Base-by-base conservation (phyloP, 2,113 vertebrate species). In the Xerus inauris region DNA sequence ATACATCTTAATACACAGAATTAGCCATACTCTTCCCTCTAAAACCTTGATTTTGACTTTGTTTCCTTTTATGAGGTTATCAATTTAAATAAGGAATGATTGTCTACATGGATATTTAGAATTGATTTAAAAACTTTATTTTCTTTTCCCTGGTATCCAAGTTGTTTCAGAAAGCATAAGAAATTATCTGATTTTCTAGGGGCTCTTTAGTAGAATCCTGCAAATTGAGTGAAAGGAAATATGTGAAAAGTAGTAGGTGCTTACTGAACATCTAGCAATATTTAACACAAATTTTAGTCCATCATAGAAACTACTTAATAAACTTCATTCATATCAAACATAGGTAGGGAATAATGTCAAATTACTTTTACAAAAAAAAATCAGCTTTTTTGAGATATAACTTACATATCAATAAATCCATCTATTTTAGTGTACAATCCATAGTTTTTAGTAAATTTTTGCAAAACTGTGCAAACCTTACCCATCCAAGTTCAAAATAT, bases 371-470 rank as follows among this genome's bases (percentile, higher is more conserved):
- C 62, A 84, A 72, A 71, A 32, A 32, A 2, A 87, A 65, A 13
- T 32, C 13, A 32, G 65, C 30, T 95, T 95, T 93, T 30, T 13
- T 35, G 59, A 90, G n/a, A 57, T 1, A 62, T 57, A 57, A 20
- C 19, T 57, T 90, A 64, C 0, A 77, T 73, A 82, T 24, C 8
- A 72, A 73, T 87, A 92, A 88, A 89, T 92, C n/a, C 30, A 85
- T 7, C 38, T 42, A 75, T 86, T 92, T 95, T 88, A 94, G 26
- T 57, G 28, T 64, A 57, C 1, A 80, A 87, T 32, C 76, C 9
- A 75, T 88, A 42, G 30, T 49, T 83, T 95, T 94, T 91, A 91
- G 42, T 80, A 88, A 79, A 76, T 87, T 45, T 45, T 95, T 81
- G 92, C 9, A 82, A 77, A 96, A 91, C 40, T 67, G 24, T 40